phyloP scores from a whole-genome alignment of 2,888 invertebrate genomes.

The Drosophila vallismaia region DNA sequence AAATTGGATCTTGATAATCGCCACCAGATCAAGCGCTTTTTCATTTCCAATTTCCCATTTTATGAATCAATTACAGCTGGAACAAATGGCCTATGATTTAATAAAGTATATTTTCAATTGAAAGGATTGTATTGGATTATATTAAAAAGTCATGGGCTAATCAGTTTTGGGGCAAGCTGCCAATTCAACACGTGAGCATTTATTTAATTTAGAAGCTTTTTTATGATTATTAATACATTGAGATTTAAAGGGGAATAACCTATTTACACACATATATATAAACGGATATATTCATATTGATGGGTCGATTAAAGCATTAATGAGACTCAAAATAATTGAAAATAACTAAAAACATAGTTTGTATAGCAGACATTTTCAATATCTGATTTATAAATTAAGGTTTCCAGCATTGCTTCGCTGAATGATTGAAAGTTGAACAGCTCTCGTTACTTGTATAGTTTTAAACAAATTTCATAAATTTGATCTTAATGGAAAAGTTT shows the following conservation, averaged over 20 bases:
- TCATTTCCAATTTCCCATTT: conserved; percentile 3
- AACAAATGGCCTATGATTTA: not conserved
- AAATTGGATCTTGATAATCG: conserved; percentile 56
- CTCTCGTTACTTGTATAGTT: not conserved
- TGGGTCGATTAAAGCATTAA: conserved; percentile 11
- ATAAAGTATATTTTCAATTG: not conserved
- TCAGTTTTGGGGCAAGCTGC: not conserved
- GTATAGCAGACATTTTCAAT: not conserved
- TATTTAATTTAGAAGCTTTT: conserved; percentile 33
- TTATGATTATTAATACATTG: conserved; percentile 32
- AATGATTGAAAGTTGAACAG: not conserved
- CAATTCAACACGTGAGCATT: conserved; percentile 16
- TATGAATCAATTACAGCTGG: not conserved
- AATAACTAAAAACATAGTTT: not conserved
- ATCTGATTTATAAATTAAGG: not conserved
- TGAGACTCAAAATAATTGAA: not conserved
- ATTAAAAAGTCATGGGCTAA: too few relatives aligned
- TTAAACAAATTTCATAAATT: not conserved
- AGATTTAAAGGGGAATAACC: conserved; percentile 19
- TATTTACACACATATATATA: conserved; percentile 10
- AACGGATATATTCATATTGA: conserved; percentile 1
- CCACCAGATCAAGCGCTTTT: not conserved
- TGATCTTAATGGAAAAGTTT: not conserved
- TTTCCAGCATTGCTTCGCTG: not conserved
- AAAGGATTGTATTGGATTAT: not conserved